These are phyloP conservation scores for Amblyornis subalaris DNA, from an alignment of 2,113 vertebrate genomes.

Conservation along the genomic window DNA sequence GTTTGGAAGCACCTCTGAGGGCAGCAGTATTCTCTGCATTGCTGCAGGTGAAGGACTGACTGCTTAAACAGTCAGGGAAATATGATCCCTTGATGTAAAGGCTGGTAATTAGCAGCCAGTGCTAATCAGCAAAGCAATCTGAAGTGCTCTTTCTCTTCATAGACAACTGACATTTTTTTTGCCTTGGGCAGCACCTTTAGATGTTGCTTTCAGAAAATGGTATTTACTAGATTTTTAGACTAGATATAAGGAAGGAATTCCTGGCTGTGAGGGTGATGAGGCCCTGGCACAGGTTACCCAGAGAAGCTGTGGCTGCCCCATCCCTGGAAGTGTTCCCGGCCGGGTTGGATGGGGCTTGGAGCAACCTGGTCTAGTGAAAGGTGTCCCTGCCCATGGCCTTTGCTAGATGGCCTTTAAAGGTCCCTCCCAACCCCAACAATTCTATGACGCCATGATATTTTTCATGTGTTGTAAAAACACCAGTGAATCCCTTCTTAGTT, in stretches of 20 bases:
- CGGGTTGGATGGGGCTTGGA: neutral
- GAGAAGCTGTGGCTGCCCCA: neutral
- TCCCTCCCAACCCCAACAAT: neutral
- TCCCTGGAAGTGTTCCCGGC: neutral
- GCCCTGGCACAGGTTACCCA: neutral
- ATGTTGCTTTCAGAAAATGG: neutral
- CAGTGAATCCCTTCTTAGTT: neutral
- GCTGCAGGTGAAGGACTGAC: neutral
- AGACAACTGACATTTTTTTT: neutral
- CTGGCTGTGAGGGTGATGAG: neutral
- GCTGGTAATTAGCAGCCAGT: neutral
- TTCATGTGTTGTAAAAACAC: neutral
- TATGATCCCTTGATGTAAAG: neutral
- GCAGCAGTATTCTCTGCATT: neutral
- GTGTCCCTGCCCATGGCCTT: neutral
- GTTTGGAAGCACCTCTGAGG: neutral
- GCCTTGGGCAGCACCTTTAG: neutral
- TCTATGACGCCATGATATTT: neutral
- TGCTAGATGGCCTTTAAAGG: neutral
- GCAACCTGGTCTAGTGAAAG: neutral
- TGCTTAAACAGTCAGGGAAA: neutral
- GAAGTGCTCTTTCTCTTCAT: neutral
- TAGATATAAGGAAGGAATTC: neutral
- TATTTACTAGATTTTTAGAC: neutral
- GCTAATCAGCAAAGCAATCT: neutral